Percentiles rank a stretch among this genome's conserved stretches.
These are phyloP conservation scores for Notamacropus eugenii DNA, from an alignment of 2,797 vertebrate genomes.

Conservation along the genomic window DNA sequence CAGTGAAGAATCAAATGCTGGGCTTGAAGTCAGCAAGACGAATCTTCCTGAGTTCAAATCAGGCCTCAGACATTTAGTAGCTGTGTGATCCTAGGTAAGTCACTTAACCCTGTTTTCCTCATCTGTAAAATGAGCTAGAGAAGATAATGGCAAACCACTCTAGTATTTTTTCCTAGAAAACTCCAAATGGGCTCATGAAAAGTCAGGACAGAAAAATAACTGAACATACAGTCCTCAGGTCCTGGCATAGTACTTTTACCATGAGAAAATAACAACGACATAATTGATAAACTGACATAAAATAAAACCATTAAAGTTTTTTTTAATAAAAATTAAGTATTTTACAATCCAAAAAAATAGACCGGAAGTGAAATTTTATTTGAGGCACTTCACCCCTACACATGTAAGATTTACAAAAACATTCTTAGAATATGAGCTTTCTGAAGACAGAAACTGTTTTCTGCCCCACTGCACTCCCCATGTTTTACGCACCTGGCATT, in stretches of 20 bases:
- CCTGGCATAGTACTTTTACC: background rate
- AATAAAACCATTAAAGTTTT: background rate
- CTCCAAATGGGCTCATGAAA: background rate
- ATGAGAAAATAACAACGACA: background rate
- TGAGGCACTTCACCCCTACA: background rate
- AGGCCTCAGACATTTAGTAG: background rate
- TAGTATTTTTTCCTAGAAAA: background rate
- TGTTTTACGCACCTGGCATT: background rate
- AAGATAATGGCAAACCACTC: background rate
- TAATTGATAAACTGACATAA: background rate
- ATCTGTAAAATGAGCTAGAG: background rate
- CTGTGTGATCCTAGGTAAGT: background rate
- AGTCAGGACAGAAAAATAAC: background rate
- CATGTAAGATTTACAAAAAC: background rate
- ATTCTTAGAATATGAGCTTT: background rate
- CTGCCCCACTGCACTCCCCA: background rate
- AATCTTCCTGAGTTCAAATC: background rate
- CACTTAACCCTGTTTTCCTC: background rate
- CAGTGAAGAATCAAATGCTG: background rate
- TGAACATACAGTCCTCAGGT: background rate
- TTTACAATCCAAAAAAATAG: background rate
- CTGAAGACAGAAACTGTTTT: background rate
- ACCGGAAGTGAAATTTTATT: background rate
- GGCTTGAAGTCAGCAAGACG: background rate
- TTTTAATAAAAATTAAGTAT: background rate